Percentiles rank a stretch among this genome's conserved stretches.
Conservation (phyloP, 2,888 invertebrate species). For the Tuta absoluta region DNA sequence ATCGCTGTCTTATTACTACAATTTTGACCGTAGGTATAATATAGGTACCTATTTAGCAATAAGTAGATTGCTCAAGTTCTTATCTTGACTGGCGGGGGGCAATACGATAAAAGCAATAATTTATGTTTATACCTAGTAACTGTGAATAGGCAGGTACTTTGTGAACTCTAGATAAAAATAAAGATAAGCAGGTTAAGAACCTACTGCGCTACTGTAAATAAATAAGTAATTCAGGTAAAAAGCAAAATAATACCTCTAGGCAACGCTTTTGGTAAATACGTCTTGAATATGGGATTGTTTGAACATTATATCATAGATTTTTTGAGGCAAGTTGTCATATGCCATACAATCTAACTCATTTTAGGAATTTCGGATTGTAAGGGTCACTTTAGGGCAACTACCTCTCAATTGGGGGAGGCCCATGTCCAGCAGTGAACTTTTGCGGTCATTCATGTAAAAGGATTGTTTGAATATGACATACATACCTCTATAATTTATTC, state of each 20-base stretch:
- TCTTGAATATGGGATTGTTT: background rate
- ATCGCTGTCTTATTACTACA: too few relatives aligned
- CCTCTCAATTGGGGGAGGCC: too few relatives aligned
- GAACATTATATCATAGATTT: background rate
- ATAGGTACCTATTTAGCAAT: background rate
- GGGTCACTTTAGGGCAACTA: too few relatives aligned
- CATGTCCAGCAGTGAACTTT: too few relatives aligned
- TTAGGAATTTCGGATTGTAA: too few relatives aligned
- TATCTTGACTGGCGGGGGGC: background rate
- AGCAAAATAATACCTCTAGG: background rate
- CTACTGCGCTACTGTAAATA: conserved; percentile 1
- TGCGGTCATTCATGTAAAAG: too few relatives aligned
- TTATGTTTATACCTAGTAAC: background rate
- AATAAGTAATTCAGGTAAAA: background rate
- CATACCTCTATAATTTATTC: too few relatives aligned
- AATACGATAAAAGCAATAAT: background rate
- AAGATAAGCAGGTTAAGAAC: background rate
- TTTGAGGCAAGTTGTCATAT: too few relatives aligned
- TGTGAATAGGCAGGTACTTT: too few relatives aligned
- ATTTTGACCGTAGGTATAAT: too few relatives aligned
- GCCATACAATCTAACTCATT: too few relatives aligned
- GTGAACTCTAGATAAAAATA: background rate
- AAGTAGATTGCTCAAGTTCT: background rate
- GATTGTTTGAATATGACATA: too few relatives aligned
- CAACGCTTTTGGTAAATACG: background rate